Conservation (phyloP, 1,140 invertebrate species). For the Cataglyphis hispanica region DNA sequence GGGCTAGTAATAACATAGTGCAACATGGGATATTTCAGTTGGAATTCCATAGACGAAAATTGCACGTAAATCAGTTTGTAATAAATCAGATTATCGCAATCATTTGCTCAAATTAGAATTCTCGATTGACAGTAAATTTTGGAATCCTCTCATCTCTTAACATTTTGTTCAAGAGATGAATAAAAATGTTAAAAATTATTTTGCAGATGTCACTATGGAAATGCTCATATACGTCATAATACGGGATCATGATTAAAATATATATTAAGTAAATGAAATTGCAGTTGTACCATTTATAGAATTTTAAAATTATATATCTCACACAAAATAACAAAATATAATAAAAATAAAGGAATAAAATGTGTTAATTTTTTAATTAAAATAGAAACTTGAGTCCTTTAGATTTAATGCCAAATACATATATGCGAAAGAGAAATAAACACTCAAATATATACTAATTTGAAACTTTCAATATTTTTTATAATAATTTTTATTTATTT, state of each 20-base stretch:
- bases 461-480: not conserved
- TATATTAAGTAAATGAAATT: conserved; percentile 14
- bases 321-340: not conserved
- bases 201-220: conserved; percentile 1
- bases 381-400: not conserved
- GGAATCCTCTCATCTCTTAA: not conserved
- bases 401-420: not conserved
- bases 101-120: conserved; percentile 21
- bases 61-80: conserved; percentile 15
- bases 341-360: not conserved
- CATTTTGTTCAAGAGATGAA: not conserved
- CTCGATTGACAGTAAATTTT: not conserved
- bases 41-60: conserved; percentile 10
- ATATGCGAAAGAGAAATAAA: not conserved
- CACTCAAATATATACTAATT: not conserved
- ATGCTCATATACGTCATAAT: not conserved
- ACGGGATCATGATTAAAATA: not conserved
- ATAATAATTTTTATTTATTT: not conserved
- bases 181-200: conserved; percentile 5
- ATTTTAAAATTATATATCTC: conserved; percentile 16
- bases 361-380: not conserved
- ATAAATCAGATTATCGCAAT: conserved; percentile 16
- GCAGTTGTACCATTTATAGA: conserved; percentile 6
- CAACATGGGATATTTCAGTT: not conserved
- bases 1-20: conserved; percentile 8